Evolutionary conservation across 2,797 vertebrate species (phyloP), one percentile per base, ranked within the genome.

Genomic region (Hydrocynus forskahlii): DNA sequence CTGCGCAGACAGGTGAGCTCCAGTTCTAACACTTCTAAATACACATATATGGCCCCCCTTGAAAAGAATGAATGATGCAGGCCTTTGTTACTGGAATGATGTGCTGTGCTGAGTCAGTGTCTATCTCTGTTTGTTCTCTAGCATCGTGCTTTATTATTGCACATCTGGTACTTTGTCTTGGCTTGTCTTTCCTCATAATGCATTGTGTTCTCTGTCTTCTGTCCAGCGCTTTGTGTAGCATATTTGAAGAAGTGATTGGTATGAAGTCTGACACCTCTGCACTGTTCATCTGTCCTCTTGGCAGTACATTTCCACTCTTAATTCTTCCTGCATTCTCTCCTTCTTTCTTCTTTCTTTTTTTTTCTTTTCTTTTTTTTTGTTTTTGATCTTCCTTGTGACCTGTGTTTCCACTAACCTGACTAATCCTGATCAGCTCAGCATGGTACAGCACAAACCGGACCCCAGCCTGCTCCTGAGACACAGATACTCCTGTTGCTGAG

Each of bases 1-100:
- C 96, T 99, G 72, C 95, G 94, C 87, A 96, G 98, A 91, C 98
- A 99, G 97, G 98, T 99, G 87, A 94, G 92, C 72, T 68, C 71
- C 38, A 14, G 38, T 2, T 48, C 14, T 55, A 10, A n/a, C 67
- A 25, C 25, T 43, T 25, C 7, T n/a, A 25, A 0, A 25, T 6
- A 14, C 48, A 52, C 48, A 52, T 52, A 3, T 52, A 52, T 48
- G 8, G 1, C 29, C 52, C 16, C 38, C 17, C n/a, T 43, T 76
- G 7, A 2, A 52, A 29, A 67, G n/a, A 67, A 14, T 19, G 16
- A 23, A 17, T 66, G 57, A 48, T 38, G 21, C 29, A 64, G 50
- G 5, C 64, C 35, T 35, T 35, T 66, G 10, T 35, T 50, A 70
- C 17, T 13, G 25, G 8, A 23, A 19, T 25, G 38, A 19, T 55